Evolutionary conservation across 1,140 invertebrate genomes (phyloP), one percentile per base, ranked within the genome.

Genomic region (Drosophila navojoa): DNA sequence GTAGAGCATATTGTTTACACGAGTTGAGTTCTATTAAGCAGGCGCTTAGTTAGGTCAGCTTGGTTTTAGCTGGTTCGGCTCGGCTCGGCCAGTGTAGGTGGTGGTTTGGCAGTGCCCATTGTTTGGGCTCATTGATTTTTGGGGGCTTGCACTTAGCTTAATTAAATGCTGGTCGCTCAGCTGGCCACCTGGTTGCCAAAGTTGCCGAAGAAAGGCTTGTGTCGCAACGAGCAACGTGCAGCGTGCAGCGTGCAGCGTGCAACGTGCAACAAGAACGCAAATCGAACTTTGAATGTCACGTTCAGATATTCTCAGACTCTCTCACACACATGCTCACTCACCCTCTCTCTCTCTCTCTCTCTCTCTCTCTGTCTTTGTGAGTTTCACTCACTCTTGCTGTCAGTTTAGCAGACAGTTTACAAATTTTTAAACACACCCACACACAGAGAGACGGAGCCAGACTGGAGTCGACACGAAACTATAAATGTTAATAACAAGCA

Each of bases 401-500:
- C 42, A 45, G 15, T 7, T 45, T 11, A 5, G 55, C 4, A 61
- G 15, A 50, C 38, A 47, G 22, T 15, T 45, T 15, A 45, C n/a
- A 16, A 45, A 45, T 45, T 15, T 15, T 16, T 19, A 45, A 45
- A 4, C 19, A 57, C n/a, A 59, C 47, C 10, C 27, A 29, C 42
- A 44, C 42, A 4, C 40, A 64, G 32, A 32, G 32, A 32, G 32
- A 9, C 32, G 6, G 32, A 68, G 29, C 54, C 22, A 35, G 15
- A 58, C 13, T 62, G 47, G 52, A 52, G 57, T 86, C 82, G 66
- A 82, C 82, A 87, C 76, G 79, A 85, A 85, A 87, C 82, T 86
- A 86, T 86, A 87, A 87, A 86, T 86, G 82, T 87, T 87, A 87
- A 87, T 87, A 86, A 86, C 82, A 67, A 82, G 82, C 76, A 86